Evolutionary conservation across 2,888 invertebrate species (phyloP).

Genomic region (Sinotaia quadrata): DNA sequence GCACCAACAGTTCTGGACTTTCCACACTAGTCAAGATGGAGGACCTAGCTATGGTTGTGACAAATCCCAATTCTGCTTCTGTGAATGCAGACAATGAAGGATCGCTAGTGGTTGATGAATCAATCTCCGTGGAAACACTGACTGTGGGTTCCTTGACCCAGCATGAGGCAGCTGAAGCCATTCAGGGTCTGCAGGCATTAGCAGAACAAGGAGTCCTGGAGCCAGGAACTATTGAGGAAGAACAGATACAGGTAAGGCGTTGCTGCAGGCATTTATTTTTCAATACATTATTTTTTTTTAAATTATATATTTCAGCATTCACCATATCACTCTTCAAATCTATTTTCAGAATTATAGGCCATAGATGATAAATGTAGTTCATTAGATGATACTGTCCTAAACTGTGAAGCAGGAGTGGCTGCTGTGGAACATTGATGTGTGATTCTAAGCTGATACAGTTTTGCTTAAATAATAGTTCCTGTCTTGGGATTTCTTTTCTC

Average conservation of each 20-base stretch:
- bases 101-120: neutral
- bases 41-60: constrained; percentile 46
- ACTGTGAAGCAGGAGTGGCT: too few relatives aligned
- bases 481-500: neutral
- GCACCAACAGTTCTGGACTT: constrained; percentile 18
- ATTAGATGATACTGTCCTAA: too few relatives aligned
- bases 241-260: constrained; percentile 18
- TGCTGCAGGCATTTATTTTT: too few relatives aligned
- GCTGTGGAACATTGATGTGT: too few relatives aligned
- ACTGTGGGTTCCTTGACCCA: constrained; percentile 26
- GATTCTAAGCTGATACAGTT: too few relatives aligned
- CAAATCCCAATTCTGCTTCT: constrained; percentile 18
- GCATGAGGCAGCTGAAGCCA: constrained; percentile 63
- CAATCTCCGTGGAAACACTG: neutral
- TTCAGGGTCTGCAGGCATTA: constrained; percentile 66
- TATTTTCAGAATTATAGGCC: too few relatives aligned
- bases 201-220: constrained; percentile 53
- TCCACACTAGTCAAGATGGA: constrained; percentile 50
- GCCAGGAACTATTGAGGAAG: constrained; percentile 13
- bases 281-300: neutral
- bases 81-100: too few relatives aligned
- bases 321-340: too few relatives aligned
- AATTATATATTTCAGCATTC: neutral
- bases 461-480: too few relatives aligned
- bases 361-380: too few relatives aligned